phyloP scores from a whole-genome alignment of 2,113 vertebrate species.

The Phaethon lepturus region DNA sequence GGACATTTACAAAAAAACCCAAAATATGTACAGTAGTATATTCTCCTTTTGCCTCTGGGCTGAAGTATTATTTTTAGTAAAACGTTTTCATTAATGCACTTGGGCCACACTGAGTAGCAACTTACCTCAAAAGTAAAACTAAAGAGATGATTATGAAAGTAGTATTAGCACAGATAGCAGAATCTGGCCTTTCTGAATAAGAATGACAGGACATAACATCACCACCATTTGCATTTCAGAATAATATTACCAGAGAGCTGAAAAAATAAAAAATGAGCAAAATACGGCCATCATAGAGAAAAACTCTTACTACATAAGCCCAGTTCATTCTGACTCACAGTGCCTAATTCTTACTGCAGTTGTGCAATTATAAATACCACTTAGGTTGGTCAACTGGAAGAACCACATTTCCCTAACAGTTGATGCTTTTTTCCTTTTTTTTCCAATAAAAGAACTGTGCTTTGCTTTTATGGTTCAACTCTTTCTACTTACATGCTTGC shows the following conservation, averaged over 20 bases:
- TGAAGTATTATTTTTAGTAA: not conserved
- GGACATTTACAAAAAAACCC: not conserved
- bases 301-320: not conserved
- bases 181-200: not conserved
- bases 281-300: not conserved
- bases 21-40: not conserved
- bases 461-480: constrained; percentile 30
- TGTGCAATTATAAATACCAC: constrained; percentile 44
- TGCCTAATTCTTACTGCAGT: not conserved
- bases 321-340: not conserved
- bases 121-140: not conserved
- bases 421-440: not conserved
- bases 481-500: constrained; percentile 23
- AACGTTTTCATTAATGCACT: not conserved
- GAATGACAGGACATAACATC: not conserved
- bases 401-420: not conserved
- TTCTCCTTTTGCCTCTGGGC: not conserved
- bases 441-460: not conserved
- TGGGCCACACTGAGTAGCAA: not conserved
- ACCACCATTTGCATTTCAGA: not conserved
- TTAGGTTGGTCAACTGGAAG: constrained; percentile 1
- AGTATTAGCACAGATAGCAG: not conserved
- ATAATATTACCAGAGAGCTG: not conserved
- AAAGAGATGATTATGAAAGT: not conserved
- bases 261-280: not conserved